These are phyloP conservation scores for Zenarchopterus dispar DNA, from an alignment of 2,797 vertebrate genomes.

Conservation along the genomic window DNA sequence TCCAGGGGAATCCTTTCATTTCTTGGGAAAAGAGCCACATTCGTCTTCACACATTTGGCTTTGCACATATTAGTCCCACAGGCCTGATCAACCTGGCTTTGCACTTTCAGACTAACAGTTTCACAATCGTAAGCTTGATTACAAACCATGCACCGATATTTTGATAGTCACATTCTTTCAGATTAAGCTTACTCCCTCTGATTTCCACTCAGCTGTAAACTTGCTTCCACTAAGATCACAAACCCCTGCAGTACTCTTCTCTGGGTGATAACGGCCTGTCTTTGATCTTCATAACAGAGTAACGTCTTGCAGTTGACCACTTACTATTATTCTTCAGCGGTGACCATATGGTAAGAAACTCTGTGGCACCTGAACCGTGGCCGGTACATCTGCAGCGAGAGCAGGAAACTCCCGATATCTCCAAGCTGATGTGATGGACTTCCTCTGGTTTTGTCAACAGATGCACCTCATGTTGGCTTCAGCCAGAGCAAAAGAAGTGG, in stretches of 20 bases:
- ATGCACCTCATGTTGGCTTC: constrained; percentile 40
- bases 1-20: constrained; percentile 68
- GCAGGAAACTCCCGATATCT: constrained; percentile 64
- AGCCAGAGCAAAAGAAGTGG: constrained; percentile 30
- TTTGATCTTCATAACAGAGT: constrained; percentile 73
- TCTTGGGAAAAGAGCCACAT: constrained; percentile 58
- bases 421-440: constrained; percentile 70
- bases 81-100: constrained; percentile 46
- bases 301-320: constrained; percentile 67
- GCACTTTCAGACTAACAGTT: constrained; percentile 36
- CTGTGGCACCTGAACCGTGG: constrained; percentile 72
- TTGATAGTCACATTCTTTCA: constrained; percentile 5
- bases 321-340: constrained; percentile 67
- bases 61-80: constrained; percentile 48
- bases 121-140: constrained; percentile 29
- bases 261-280: constrained; percentile 72
- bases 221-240: constrained; percentile 50
- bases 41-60: constrained; percentile 53
- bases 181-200: constrained; percentile 21
- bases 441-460: constrained; percentile 48
- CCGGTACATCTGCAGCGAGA: constrained; percentile 56
- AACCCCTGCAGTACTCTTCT: constrained; percentile 55
- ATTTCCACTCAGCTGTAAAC: constrained; percentile 42
- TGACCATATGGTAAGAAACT: constrained; percentile 78
- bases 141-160: constrained; percentile 16